phyloP scores from a whole-genome alignment of 2,113 vertebrate species.

The Cichladusa arquata region DNA sequence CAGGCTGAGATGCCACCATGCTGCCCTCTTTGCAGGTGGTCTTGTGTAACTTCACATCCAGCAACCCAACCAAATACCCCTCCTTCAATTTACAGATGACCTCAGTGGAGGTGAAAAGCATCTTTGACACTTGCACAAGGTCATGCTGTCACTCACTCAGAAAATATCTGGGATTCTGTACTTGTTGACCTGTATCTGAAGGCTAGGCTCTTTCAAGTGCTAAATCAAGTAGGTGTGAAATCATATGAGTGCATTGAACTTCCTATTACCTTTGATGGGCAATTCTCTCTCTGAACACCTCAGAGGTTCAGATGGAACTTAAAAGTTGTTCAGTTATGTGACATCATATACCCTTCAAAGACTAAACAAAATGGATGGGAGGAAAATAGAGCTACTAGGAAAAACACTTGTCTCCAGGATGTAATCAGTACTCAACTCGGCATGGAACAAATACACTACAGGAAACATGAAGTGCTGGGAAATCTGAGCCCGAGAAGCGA shows the following conservation, averaged over 20 bases:
- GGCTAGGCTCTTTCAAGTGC: not conserved
- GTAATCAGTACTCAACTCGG: not conserved
- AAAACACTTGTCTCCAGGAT: not conserved
- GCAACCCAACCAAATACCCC: not conserved
- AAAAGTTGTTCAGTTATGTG: not conserved
- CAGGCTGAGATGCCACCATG: not conserved
- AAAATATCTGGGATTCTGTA: not conserved
- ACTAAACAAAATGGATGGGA: not conserved
- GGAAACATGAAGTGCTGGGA: fast-evolving
- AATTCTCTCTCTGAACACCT: not conserved
- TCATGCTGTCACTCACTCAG: not conserved
- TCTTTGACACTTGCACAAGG: not conserved
- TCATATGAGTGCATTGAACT: not conserved
- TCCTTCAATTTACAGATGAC: not conserved
- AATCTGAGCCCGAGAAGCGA: not conserved
- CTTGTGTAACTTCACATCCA: not conserved
- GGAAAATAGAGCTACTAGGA: not conserved
- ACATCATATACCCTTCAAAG: not conserved
- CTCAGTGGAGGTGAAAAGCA: not conserved
- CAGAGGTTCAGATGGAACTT: not conserved
- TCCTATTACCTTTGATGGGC: not conserved
- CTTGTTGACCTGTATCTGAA: not conserved
- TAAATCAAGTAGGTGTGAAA: not conserved
- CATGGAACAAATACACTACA: fast-evolving
- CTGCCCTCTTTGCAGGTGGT: not conserved